Percentiles rank a stretch among this genome's conserved stretches.
Evolutionary conservation across 2,888 invertebrate species (phyloP).

Genomic region (Pristionchus maxplancki): DNA sequence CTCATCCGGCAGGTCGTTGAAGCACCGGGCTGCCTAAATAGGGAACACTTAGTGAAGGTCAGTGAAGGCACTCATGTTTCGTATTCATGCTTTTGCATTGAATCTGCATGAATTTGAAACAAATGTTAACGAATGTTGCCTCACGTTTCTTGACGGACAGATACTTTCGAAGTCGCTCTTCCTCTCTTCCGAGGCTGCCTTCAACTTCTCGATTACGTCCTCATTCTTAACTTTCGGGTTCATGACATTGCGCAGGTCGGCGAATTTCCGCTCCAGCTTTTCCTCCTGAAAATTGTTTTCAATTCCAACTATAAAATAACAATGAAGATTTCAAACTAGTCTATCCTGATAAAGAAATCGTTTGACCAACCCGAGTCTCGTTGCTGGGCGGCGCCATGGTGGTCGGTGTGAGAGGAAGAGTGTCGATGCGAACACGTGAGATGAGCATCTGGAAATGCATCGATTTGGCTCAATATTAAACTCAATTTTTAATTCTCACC

Average conservation of each 20-base stretch:
- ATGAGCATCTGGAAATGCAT: background rate
- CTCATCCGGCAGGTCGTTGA: background rate
- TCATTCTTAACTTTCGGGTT: background rate
- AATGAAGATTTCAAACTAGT: too few species aligned
- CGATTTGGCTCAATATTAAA: background rate
- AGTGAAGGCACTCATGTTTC: too few species aligned
- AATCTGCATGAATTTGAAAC: background rate
- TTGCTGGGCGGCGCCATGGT: background rate
- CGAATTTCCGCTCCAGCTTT: background rate
- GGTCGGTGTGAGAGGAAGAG: background rate
- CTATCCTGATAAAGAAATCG: too few species aligned
- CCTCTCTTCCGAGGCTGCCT: background rate
- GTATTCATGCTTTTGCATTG: too few species aligned
- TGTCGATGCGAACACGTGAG: background rate
- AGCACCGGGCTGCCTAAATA: background rate
- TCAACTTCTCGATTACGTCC: background rate
- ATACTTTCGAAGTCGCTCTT: background rate
- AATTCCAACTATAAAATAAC: too few species aligned
- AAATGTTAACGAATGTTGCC: background rate
- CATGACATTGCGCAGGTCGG: background rate
- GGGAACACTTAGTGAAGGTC: background rate
- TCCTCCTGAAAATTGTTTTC: background rate
- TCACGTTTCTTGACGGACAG: background rate
- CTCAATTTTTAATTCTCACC: too few species aligned
- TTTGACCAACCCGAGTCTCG: background rate